Evolutionary conservation across 1,140 invertebrate species (phyloP).

Genomic region (Chionoecetes opilio): DNA sequence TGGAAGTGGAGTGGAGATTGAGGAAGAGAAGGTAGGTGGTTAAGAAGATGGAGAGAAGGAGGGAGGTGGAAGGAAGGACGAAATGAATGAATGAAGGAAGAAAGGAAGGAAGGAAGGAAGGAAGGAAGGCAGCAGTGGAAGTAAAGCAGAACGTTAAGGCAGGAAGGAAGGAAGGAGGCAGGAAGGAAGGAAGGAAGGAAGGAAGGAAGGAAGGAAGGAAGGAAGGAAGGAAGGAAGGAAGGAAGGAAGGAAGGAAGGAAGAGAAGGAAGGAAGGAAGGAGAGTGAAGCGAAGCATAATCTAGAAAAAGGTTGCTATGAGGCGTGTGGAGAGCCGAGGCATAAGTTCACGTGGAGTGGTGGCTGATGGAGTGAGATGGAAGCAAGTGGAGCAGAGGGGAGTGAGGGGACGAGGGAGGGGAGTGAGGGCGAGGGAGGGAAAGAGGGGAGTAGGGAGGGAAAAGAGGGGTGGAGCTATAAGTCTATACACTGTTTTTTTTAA

Average conservation of each 20-base stretch:
- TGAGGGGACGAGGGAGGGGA: background rate
- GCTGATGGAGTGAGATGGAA: slow-evolving; percentile 5
- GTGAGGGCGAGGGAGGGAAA: background rate
- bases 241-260: background rate
- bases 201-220: background rate
- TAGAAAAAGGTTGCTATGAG: background rate
- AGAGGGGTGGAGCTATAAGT: too few relatives aligned
- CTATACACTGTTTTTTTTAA: too few relatives aligned
- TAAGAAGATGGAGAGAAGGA: background rate
- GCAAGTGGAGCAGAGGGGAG: slow-evolving; percentile 2
- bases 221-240: background rate
- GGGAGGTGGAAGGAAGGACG: background rate
- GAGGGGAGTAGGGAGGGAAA: background rate
- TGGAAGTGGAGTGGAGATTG: too few relatives aligned
- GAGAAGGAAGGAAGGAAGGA: background rate
- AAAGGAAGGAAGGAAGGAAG: background rate
- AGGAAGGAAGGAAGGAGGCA: background rate
- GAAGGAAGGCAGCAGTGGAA: background rate
- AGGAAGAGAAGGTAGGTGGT: background rate
- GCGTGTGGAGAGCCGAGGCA: background rate
- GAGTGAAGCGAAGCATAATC: background rate
- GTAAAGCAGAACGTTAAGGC: background rate
- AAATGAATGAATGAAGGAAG: background rate
- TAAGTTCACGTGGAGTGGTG: background rate
- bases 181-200: background rate